Evolutionary conservation across 2,113 vertebrate species (phyloP).

Genomic region (Oxyura jamaicensis): DNA sequence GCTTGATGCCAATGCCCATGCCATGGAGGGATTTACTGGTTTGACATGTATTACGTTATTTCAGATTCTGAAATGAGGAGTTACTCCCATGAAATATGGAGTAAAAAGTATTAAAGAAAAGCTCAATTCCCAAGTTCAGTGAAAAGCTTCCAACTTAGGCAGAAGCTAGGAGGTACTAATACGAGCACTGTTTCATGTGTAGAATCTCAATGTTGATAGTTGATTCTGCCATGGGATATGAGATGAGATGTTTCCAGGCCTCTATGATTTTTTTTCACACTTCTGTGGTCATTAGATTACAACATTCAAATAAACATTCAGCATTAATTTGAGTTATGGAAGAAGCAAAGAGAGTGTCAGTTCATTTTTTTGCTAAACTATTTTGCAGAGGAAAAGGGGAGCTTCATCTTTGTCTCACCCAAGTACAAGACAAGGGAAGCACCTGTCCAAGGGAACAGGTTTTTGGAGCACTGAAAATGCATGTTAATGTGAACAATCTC

Average conservation of each 20-base stretch:
- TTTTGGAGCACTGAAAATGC: neutral
- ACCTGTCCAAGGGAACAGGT: neutral
- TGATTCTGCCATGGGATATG: neutral
- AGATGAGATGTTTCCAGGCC: neutral
- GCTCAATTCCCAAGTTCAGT: neutral
- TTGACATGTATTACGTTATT: conserved; percentile 12
- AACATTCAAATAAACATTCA: neutral
- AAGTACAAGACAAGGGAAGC: neutral
- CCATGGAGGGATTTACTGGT: neutral
- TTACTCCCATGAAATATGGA: neutral
- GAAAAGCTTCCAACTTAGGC: neutral
- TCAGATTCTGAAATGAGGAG: conserved; percentile 2
- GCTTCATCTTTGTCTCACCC: neutral
- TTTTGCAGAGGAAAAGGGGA: neutral
- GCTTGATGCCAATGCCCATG: neutral
- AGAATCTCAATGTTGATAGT: neutral
- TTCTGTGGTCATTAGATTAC: neutral
- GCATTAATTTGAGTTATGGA: neutral
- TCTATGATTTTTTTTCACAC: neutral
- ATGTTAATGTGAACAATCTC: neutral
- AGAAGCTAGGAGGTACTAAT: neutral
- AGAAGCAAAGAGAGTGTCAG: neutral
- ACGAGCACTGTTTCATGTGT: neutral
- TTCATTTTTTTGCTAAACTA: neutral
- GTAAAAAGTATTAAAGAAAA: neutral